Conservation (phyloP, 2,888 invertebrate genomes). For the Caenorhabditis plicata region DNA sequence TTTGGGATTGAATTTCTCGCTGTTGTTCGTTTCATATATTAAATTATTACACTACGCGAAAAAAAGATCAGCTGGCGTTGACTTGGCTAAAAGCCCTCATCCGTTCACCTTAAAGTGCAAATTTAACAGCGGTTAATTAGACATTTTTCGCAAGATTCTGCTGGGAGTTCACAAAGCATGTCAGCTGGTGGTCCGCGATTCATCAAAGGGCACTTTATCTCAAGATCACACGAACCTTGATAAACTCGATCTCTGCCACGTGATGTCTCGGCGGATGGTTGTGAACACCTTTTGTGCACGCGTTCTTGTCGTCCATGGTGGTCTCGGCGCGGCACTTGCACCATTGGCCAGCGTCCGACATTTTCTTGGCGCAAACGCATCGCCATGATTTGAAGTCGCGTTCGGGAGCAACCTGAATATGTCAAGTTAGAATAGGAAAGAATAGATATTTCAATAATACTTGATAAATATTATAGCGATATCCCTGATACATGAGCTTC, state of each 20-base stretch:
- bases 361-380: conserved; percentile 64
- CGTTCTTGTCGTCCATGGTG: conserved; percentile 59
- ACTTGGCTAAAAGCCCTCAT: background rate
- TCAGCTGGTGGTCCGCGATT: conserved; percentile 1
- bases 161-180: background rate
- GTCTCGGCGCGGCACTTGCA: conserved; percentile 64
- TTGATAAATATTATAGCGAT: conserved; percentile 64
- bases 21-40: background rate
- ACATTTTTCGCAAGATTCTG: background rate
- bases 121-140: background rate
- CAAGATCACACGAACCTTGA: conserved; percentile 49
- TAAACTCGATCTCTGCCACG: conserved; percentile 63
- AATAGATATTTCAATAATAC: conserved; percentile 15
- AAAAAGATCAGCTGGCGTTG: background rate
- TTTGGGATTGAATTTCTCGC: no score
- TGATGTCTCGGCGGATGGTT: conserved; percentile 62
- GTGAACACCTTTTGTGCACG: conserved; percentile 61
- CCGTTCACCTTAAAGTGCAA: background rate
- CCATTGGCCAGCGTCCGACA: conserved; percentile 55
- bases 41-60: background rate
- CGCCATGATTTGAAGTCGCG: conserved; percentile 61
- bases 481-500: conserved; percentile 63
- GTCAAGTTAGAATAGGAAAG: conserved; percentile 6
- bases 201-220: no score
- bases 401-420: conserved; percentile 48